A percentile compares a stretch with the other conserved stretches of the same genome.
phyloP scores from a whole-genome alignment of 2,888 invertebrate species.

The Plusia festucae region DNA sequence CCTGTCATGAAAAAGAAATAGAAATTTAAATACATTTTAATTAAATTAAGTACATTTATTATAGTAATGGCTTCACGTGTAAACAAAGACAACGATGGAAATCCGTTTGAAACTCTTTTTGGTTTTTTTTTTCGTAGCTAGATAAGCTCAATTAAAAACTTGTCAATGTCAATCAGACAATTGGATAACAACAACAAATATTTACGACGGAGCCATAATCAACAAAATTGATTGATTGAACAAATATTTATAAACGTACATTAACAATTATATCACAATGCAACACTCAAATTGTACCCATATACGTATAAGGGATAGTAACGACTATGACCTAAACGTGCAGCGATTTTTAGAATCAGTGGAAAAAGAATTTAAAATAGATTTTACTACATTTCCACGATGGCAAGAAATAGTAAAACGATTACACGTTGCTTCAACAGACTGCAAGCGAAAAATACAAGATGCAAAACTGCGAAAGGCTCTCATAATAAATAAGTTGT shows the following conservation, averaged over 20 bases:
- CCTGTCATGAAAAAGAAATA: slow-evolving; percentile 58
- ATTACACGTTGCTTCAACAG: slow-evolving; percentile 65
- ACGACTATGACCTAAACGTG: slow-evolving; percentile 65
- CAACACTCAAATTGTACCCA: slow-evolving; percentile 65
- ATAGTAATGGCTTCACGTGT: too few species aligned
- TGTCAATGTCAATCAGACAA: slow-evolving; percentile 17
- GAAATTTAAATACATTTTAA: too few species aligned
- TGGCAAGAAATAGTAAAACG: slow-evolving; percentile 75
- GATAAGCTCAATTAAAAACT: not conserved
- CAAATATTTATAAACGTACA: too few species aligned
- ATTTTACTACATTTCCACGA: slow-evolving; percentile 72
- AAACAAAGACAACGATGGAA: too few species aligned
- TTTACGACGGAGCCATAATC: too few species aligned
- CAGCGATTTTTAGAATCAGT: slow-evolving; percentile 71
- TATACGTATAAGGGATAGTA: slow-evolving; percentile 70
- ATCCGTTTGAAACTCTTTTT: too few species aligned
- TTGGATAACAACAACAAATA: slow-evolving; percentile 12
- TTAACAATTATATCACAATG: slow-evolving; percentile 24
- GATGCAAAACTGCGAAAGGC: slow-evolving; percentile 69
- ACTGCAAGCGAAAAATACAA: slow-evolving; percentile 70
- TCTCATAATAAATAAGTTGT: slow-evolving; percentile 75
- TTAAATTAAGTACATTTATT: too few species aligned
- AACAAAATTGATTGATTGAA: too few species aligned
- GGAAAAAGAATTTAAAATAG: slow-evolving; percentile 71
- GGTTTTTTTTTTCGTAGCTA: too few species aligned